Evolutionary conservation across 92 coral and sea anemone species (phyloP).

Genomic region (Scolanthus callimorphus): DNA sequence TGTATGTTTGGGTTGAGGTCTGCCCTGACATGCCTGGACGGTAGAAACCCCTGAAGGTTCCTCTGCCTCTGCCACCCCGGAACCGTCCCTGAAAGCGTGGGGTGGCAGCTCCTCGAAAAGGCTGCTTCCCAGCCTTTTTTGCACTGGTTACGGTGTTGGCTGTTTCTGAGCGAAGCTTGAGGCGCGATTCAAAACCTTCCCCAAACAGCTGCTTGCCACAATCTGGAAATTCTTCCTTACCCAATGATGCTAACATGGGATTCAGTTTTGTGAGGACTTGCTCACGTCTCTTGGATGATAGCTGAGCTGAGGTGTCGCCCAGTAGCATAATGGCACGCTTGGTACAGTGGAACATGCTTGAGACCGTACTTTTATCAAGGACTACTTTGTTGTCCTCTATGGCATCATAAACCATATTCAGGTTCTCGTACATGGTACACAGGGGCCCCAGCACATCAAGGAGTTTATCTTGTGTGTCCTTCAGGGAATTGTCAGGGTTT

Average conservation of each 20-base stretch:
- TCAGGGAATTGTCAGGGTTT: constrained; percentile 19
- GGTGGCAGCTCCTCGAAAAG: constrained; percentile 22
- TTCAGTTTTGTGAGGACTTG: constrained; percentile 45
- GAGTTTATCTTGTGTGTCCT: constrained; percentile 32
- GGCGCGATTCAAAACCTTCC: constrained; percentile 28
- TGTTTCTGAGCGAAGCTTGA: constrained; percentile 22
- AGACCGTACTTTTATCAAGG: constrained; percentile 21
- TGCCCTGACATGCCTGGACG: constrained; percentile 1
- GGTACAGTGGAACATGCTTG: constrained; percentile 6
- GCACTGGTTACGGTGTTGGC: constrained; percentile 14
- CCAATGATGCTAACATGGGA: constrained; percentile 22
- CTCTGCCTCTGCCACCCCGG: constrained; percentile 15
- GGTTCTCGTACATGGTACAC: constrained; percentile 21
- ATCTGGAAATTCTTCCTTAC: constrained; percentile 46
- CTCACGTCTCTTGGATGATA: constrained; percentile 33
- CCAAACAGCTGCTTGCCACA: constrained; percentile 46
- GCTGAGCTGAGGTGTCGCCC: constrained; percentile 38
- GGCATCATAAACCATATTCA: constrained; percentile 2
- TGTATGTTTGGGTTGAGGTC: constrained; percentile 6
- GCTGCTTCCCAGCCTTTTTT: constrained; percentile 12
- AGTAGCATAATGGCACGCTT: constrained; percentile 33
- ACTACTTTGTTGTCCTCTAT: constrained; percentile 7
- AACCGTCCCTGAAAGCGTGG: constrained; percentile 30
- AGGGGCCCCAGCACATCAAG: constrained; percentile 44
- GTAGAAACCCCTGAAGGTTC: constrained; percentile 4